A percentile compares a stretch with the other conserved stretches of the same genome.
These are phyloP conservation scores for Macaria liturata DNA, from an alignment of 2,888 invertebrate genomes.

Conservation along the genomic window DNA sequence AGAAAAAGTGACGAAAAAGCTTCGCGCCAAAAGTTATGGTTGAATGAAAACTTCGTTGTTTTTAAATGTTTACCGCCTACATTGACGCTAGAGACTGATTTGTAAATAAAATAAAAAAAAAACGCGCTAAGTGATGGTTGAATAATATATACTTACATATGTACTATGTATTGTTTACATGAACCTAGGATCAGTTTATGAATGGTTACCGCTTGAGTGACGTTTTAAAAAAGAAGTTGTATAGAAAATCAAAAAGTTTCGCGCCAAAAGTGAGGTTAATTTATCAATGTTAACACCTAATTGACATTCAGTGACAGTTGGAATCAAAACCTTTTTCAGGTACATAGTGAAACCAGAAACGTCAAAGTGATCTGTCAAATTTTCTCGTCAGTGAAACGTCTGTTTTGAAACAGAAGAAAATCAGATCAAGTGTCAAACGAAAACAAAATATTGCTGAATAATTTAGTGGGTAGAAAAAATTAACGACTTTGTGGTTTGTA, in stretches of 20 bases:
- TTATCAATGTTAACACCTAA: neutral
- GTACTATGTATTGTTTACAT: too few relatives aligned
- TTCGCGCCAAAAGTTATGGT: slow-evolving; percentile 3
- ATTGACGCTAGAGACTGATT: too few relatives aligned
- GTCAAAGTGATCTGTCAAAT: slow-evolving; percentile 21
- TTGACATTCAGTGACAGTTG: too few relatives aligned
- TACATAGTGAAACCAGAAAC: slow-evolving; percentile 2
- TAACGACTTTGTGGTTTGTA: too few relatives aligned
- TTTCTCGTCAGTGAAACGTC: slow-evolving; percentile 13
- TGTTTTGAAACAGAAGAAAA: neutral
- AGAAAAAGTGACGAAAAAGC: slow-evolving; percentile 12
- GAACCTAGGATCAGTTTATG: too few relatives aligned
- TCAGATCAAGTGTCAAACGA: neutral
- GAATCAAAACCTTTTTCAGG: neutral
- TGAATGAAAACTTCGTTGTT: slow-evolving; percentile 1
- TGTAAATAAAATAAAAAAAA: too few relatives aligned
- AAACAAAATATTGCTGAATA: slow-evolving; percentile 1
- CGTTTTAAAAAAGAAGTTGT: too few relatives aligned
- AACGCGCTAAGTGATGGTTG: too few relatives aligned
- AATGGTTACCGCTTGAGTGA: too few relatives aligned
- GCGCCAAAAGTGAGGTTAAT: neutral
- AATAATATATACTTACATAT: too few relatives aligned
- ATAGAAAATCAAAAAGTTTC: neutral
- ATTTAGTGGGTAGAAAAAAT: too few relatives aligned
- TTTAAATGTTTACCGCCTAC: too few relatives aligned